These are phyloP conservation scores for Zootermopsis nevadensis DNA, from an alignment of 2,888 invertebrate species.

Conservation along the genomic window DNA sequence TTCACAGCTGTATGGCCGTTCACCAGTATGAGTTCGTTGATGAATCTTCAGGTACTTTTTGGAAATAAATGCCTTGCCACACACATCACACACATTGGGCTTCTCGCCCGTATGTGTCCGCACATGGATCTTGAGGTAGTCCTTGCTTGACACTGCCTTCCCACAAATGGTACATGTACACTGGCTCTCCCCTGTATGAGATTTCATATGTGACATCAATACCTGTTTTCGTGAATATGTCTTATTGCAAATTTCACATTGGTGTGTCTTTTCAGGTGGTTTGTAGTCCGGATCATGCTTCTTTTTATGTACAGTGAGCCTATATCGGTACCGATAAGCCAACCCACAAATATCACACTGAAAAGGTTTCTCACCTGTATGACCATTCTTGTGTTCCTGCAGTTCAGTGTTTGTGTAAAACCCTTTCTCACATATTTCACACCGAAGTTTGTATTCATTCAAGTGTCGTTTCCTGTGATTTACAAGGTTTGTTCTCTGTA, in stretches of 20 bases:
- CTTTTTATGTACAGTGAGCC: constrained; percentile 57
- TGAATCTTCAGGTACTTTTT: constrained; percentile 57
- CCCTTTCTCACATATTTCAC: constrained; percentile 67
- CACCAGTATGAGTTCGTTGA: constrained; percentile 59
- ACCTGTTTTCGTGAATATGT: constrained; percentile 62
- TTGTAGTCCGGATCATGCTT: constrained; percentile 60
- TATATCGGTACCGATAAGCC: constrained; percentile 48
- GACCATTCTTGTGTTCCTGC: constrained; percentile 70
- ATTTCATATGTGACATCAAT: constrained; percentile 61
- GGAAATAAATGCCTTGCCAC: constrained; percentile 61
- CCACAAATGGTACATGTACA: constrained; percentile 72
- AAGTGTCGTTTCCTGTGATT: constrained; percentile 51
- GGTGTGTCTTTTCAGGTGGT: constrained; percentile 62
- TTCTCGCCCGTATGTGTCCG: constrained; percentile 73
- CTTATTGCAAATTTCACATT: constrained; percentile 62
- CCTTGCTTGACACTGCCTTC: constrained; percentile 70
- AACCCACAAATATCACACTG: constrained; percentile 64
- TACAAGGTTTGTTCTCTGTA: constrained; percentile 50
- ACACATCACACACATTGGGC: constrained; percentile 69
- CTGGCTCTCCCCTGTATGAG: constrained; percentile 63
- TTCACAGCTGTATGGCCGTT: constrained; percentile 58
- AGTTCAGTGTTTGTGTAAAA: constrained; percentile 66
- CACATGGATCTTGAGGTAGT: constrained; percentile 72
- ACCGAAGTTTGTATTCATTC: constrained; percentile 58
- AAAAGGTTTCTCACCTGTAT: constrained; percentile 68